These are phyloP conservation scores for Lingula anatina DNA, from an alignment of 2,888 invertebrate species.

Conservation along the genomic window DNA sequence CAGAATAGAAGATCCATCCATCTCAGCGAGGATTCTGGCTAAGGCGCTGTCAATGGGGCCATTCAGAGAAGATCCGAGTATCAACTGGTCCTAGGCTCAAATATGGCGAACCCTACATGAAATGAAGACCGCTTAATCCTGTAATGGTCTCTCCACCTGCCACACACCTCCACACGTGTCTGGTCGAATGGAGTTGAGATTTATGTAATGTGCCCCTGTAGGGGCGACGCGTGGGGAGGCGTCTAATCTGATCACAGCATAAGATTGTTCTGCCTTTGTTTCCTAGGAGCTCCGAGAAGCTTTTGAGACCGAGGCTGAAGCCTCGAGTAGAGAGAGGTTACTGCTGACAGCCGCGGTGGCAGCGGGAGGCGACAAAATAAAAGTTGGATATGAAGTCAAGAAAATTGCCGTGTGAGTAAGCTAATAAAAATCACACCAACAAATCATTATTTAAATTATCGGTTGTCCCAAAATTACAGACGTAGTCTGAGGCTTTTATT, in stretches of 20 bases:
- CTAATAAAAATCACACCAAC: too few species aligned
- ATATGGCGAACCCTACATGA: too few species aligned
- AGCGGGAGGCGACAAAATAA: slow-evolving; percentile 86
- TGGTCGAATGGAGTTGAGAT: background rate
- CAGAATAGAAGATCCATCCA: too few species aligned
- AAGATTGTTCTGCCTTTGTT: too few species aligned
- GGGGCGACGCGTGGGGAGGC: slow-evolving; percentile 6
- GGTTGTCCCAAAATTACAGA: background rate
- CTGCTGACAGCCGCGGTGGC: slow-evolving; percentile 90
- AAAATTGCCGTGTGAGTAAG: slow-evolving; percentile 75
- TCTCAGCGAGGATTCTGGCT: too few species aligned
- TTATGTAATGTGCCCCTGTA: slow-evolving; percentile 1
- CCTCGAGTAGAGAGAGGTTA: slow-evolving; percentile 74
- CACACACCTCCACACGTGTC: background rate
- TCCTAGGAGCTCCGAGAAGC: slow-evolving; percentile 76
- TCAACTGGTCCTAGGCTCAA: too few species aligned
- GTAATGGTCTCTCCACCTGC: background rate
- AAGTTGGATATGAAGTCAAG: slow-evolving; percentile 87
- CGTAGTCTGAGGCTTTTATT: background rate
- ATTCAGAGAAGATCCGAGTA: background rate
- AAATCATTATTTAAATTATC: background rate
- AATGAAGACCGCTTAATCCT: too few species aligned
- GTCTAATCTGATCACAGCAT: too few species aligned
- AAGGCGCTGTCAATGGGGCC: background rate
- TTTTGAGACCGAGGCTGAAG: slow-evolving; percentile 78